Evolutionary conservation across 2,113 vertebrate species (phyloP), one percentile per base, ranked within the genome.

Genomic region (Gorsachius goisagi): DNA sequence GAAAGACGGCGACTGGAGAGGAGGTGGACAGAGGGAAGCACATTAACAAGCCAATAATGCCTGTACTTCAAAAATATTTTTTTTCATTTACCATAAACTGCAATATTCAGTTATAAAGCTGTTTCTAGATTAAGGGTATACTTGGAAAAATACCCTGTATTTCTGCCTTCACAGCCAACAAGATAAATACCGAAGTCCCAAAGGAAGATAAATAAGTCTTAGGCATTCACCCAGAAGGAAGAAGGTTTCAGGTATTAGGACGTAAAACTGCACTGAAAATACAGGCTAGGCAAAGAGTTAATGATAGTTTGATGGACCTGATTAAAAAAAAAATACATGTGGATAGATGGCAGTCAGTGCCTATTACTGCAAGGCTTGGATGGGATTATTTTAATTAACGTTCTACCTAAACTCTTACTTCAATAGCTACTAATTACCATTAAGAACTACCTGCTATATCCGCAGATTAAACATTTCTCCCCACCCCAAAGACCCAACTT

Each of bases 381-480:
- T 50, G 32, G n/a, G 52, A 74, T 95, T 94, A 95, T 88, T 94
- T 95, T 91, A 97, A 95, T 85, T 84, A 93, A 88, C 67, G 62
- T 73, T 92, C 94, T 85, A 91, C 84, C 60, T 89, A 93, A 95
- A 96, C 35, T 88, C 58, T 74, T 93, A 58, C 85, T 96, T 93
- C 84, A 95, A 89, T 84, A 89, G 78, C 52, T 94, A 89, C 90
- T 95, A 95, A 95, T 95, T 94, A 88, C 75, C 74, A 81, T 76
- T 84, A 93, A 92, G 69, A 93, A 95, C 86, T 76, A 81, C 47
- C 86, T 90, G 56, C 84, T 85, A 87, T 73, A 91, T 83, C 72
- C 7, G 1, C 87, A 88, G 87, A 88, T 93, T 96, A 92, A 95
- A 72, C 72, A 90, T 68, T 96, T 95, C 77, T 90, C 79, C 47